Base-by-base conservation (phyloP, 2,797 vertebrate genomes). In the Falco biarmicus region DNA sequence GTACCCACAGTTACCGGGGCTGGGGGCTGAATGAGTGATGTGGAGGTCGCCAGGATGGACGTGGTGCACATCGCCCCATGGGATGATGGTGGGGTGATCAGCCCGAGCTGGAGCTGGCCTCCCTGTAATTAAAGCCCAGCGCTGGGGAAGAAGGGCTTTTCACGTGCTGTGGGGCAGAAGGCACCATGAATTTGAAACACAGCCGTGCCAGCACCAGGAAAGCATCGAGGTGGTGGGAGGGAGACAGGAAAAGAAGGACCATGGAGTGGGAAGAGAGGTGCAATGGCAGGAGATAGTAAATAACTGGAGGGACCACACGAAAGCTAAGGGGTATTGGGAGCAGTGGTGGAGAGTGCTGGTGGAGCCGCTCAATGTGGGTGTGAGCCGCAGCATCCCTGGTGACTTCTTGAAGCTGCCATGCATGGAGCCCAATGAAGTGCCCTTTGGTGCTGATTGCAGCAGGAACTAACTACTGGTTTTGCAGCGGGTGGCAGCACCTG, bases 391-490 rank as follows among this genome's bases (percentile, higher is more conserved):
- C 60, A 10, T 20, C 74, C 21, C 16, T 4, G 37, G n/a, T 53
- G 61, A 9, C 51, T 63, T 61, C 68, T 26, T 47, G 68, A 71
- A 22, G 1, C 87, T 21, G 14, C 18, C 22, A 15, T 73, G 59
- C 70, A 64, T 43, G 57, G 63, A 90, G 8, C 10, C 64, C 60
- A 34, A 37, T 60, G 51, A 91, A 94, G 76, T 12, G 15, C 53
- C 83, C 43, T 41, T 93, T 87, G 90, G 80, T 87, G 80, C 70
- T 93, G 85, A 73, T 73, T 86, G 65, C 76, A 29, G 51, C 91
- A 86, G 91, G 90, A 95, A 95, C 94, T 93, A 84, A 93, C 87
- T 92, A 94, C 96, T 92, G 71, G 16, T 50, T 95, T 88, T 56
- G n/a, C 64, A 79, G 60, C 13, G 15, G 70, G 56, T 63, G 93